These are phyloP conservation scores for Ophioninae sp. DNA, from an alignment of 2,888 invertebrate genomes.

Conservation along the genomic window DNA sequence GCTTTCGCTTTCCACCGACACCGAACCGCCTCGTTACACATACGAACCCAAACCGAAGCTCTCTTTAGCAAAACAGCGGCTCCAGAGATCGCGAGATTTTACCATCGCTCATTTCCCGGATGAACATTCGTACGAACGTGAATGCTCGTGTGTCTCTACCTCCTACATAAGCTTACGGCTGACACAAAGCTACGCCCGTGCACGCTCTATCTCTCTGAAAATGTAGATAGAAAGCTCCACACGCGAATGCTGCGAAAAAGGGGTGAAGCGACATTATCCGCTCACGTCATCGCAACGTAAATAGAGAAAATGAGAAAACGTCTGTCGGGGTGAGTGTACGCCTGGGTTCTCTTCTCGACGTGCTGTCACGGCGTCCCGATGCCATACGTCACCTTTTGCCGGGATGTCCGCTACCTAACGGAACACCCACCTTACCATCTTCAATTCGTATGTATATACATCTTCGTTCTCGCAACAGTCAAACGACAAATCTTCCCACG, in stretches of 20 bases:
- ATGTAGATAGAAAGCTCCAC: slow-evolving; percentile 13
- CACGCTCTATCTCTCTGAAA: neutral
- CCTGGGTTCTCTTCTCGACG: slow-evolving; percentile 63
- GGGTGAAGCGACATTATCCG: slow-evolving; percentile 66
- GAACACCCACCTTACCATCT: slow-evolving; percentile 4
- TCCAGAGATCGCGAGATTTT: slow-evolving; percentile 12
- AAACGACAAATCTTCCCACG: slow-evolving; percentile 52
- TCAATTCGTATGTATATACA: slow-evolving; percentile 11
- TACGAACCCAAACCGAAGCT: slow-evolving; percentile 8
- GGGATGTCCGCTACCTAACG: slow-evolving; percentile 36
- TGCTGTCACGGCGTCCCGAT: slow-evolving; percentile 63
- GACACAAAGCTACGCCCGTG: neutral
- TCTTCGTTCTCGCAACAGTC: slow-evolving; percentile 32
- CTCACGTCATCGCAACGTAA: slow-evolving; percentile 66
- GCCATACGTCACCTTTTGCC: slow-evolving; percentile 65
- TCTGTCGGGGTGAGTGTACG: slow-evolving; percentile 66
- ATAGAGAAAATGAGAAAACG: slow-evolving; percentile 69
- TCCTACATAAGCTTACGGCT: neutral
- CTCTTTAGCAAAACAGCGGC: slow-evolving; percentile 37
- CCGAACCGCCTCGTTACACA: neutral
- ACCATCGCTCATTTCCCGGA: neutral
- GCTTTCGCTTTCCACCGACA: slow-evolving; percentile 16
- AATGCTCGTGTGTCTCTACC: neutral
- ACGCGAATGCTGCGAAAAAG: slow-evolving; percentile 31
- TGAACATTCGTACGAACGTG: slow-evolving; percentile 6